These are phyloP conservation scores for Tuberolachnus salignus DNA, from an alignment of 2,888 invertebrate genomes.

Conservation along the genomic window DNA sequence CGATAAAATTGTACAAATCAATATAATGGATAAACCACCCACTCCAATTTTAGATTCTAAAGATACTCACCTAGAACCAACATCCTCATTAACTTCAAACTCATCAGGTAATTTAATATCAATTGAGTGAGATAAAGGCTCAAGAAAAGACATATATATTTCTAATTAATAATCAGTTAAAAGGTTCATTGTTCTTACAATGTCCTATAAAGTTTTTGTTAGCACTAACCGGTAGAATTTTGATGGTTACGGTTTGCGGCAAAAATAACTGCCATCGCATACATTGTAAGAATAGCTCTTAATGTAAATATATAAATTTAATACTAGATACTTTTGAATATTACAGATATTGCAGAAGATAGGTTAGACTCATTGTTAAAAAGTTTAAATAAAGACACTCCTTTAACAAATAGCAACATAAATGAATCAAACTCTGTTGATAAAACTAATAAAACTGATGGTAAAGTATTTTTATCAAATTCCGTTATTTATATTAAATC, in stretches of 20 bases:
- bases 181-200: no score
- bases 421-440: constrained; percentile 67
- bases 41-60: constrained; percentile 53
- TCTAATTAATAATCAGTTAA: neutral
- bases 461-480: constrained; percentile 58
- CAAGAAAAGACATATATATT: no score
- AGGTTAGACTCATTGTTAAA: constrained; percentile 77
- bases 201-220: no score
- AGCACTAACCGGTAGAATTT: no score
- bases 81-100: constrained; percentile 38
- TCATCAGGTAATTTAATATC: constrained; percentile 33
- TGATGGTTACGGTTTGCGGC: no score
- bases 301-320: neutral
- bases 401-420: constrained; percentile 67
- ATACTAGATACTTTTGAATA: neutral
- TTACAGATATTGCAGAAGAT: constrained; percentile 66
- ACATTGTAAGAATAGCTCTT: no score
- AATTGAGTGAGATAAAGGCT: no score
- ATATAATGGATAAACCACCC: constrained; percentile 51
- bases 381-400: constrained; percentile 74
- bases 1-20: constrained; percentile 36
- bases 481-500: constrained; percentile 53
- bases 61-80: constrained; percentile 50
- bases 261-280: no score
- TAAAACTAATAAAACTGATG: constrained; percentile 62